Evolutionary conservation across 1,140 invertebrate genomes (phyloP), one percentile per base, ranked within the genome.

Genomic region (Geopemphigus sp.): DNA sequence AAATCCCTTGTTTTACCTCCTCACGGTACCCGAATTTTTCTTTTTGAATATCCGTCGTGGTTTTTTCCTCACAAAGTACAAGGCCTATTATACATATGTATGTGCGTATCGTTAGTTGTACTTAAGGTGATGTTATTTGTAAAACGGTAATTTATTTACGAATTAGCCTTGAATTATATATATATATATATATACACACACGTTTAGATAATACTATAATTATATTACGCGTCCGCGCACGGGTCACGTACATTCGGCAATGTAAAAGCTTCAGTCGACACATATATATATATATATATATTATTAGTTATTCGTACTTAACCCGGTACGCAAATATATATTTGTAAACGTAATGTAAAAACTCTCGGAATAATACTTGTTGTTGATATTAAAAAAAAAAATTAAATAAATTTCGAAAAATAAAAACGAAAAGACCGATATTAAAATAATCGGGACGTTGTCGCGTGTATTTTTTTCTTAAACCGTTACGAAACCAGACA

Each of bases 51-150:
- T n/a, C n/a, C n/a, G n/a, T n/a, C n/a, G n/a, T n/a, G n/a, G n/a
- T n/a, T n/a, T n/a, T n/a, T n/a, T n/a, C n/a, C n/a, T n/a, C n/a
- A n/a, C n/a, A n/a, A n/a, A n/a, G n/a, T n/a, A n/a, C n/a, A n/a
- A n/a, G n/a, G n/a, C n/a, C n/a, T n/a, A 50, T 50, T 8, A 50
- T 50, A 12, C 1, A 50, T 45, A 50, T 50, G 1, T 64, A 19
- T 63, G 32, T 15, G 1, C 47, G 47, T 14, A 22, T 15, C 12
- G 3, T 15, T 29, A 57, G 53, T 72, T 73, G 50, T 74, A 74
- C 53, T 74, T 74, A 32, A 74, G 53, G 72, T 74, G 56, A 53
- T n/a, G n/a, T n/a, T 74, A 74, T 59, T 57, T 57, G 53, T 57
- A 32, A 74, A 74, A 59, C 12, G 19, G 26, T 74, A 57, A 56